Evolutionary conservation across 2,888 invertebrate genomes (phyloP).

Genomic region (Nemoura dubitans): DNA sequence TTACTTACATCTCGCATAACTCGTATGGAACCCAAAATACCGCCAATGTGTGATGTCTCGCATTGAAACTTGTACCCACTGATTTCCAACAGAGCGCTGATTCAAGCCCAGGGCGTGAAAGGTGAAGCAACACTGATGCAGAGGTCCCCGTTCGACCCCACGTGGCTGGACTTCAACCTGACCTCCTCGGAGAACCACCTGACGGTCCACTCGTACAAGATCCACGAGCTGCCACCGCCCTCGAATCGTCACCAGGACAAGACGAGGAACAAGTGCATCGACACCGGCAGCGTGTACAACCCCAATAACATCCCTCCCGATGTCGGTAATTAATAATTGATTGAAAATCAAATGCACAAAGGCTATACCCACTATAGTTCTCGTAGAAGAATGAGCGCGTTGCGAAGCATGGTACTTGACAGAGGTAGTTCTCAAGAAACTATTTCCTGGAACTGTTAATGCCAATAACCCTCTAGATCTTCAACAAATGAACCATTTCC

Average conservation of each 20-base stretch:
- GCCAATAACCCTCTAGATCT: too few relatives aligned
- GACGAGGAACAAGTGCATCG: constrained; percentile 68
- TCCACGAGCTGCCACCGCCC: constrained; percentile 75
- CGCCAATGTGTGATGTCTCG: too few relatives aligned
- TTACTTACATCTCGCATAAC: too few relatives aligned
- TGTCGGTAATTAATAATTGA: constrained; percentile 44
- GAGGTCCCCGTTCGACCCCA: constrained; percentile 84
- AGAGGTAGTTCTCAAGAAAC: too few relatives aligned
- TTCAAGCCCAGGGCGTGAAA: constrained; percentile 81
- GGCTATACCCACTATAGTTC: too few relatives aligned
- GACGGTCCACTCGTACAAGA: constrained; percentile 63
- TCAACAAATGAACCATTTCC: too few relatives aligned
- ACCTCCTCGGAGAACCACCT: constrained; percentile 48
- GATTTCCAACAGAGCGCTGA: constrained; percentile 73
- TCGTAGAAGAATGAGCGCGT: too few relatives aligned
- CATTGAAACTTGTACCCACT: background rate
- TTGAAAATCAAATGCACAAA: too few relatives aligned
- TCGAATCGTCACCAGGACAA: constrained; percentile 59
- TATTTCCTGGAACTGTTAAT: too few relatives aligned
- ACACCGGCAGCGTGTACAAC: constrained; percentile 80
- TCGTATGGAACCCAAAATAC: too few relatives aligned
- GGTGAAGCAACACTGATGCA: constrained; percentile 83
- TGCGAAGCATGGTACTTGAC: too few relatives aligned
- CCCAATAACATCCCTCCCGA: constrained; percentile 64
- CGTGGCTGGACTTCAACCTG: constrained; percentile 74